Evolutionary conservation across 2,888 invertebrate species (phyloP).

Genomic region (Tetranychus truncatus): DNA sequence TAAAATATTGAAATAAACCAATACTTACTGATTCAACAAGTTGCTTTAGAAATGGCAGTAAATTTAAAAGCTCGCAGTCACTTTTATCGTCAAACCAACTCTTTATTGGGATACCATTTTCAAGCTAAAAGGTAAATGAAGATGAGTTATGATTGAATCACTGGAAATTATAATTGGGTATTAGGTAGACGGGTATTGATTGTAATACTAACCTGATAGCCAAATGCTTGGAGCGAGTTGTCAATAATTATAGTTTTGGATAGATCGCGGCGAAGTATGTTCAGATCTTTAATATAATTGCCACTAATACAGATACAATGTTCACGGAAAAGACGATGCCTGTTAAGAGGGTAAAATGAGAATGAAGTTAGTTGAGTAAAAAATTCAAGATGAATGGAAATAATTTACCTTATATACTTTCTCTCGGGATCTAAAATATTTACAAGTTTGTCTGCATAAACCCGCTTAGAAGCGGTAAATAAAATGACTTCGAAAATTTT

Average conservation of each 20-base stretch:
- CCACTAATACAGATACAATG: constrained; percentile 88
- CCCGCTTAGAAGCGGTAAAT: constrained; percentile 85
- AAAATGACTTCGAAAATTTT: constrained; percentile 74
- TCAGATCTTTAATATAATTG: constrained; percentile 85
- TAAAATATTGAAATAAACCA: background rate
- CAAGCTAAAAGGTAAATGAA: constrained; percentile 44
- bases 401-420: constrained; percentile 58
- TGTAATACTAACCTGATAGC: constrained; percentile 47
- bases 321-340: constrained; percentile 71
- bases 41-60: constrained; percentile 74
- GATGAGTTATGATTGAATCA: background rate
- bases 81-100: constrained; percentile 84
- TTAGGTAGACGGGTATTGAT: no score
- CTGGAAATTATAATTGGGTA: no score
- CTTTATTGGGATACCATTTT: constrained; percentile 91
- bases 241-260: constrained; percentile 69
- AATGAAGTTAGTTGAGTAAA: background rate
- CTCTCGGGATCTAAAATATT: constrained; percentile 75
- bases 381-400: background rate
- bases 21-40: constrained; percentile 52
- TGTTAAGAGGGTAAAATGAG: constrained; percentile 19
- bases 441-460: constrained; percentile 79
- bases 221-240: constrained; percentile 82
- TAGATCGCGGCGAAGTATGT: constrained; percentile 74
- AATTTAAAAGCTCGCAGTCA: constrained; percentile 71